phyloP scores from a whole-genome alignment of 2,888 invertebrate genomes.

The Autographa pulchrina region DNA sequence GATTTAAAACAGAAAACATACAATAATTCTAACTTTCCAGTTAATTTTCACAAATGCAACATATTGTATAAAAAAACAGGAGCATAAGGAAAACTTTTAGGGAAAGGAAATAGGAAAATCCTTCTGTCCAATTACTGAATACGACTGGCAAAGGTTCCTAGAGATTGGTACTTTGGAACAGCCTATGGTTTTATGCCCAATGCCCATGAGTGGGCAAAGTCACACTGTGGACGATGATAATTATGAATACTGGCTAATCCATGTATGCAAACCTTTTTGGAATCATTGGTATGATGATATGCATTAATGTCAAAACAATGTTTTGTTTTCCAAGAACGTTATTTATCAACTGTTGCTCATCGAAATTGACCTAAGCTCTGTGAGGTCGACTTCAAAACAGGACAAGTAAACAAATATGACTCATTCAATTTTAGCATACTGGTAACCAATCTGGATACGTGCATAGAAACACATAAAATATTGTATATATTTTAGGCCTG shows the following conservation, averaged over 20 bases:
- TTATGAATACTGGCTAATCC: not conserved
- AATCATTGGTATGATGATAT: too few species aligned
- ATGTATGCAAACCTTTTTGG: too few species aligned
- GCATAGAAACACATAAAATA: not conserved
- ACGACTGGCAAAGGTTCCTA: not conserved
- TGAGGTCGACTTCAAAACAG: not conserved
- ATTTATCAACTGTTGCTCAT: constrained; percentile 4
- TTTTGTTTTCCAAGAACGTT: not conserved
- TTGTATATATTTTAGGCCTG: too few species aligned
- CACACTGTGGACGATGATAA: not conserved
- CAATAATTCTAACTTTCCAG: too few species aligned
- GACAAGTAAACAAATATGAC: constrained; percentile 1
- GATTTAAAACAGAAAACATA: too few species aligned
- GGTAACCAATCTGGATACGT: not conserved
- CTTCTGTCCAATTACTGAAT: not conserved
- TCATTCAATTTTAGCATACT: not conserved
- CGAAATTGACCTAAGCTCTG: not conserved
- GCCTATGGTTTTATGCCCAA: not conserved
- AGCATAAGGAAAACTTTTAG: not conserved
- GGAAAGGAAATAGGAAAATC: not conserved
- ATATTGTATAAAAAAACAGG: too few species aligned
- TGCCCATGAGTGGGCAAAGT: not conserved
- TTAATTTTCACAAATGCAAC: too few species aligned
- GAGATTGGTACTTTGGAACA: not conserved
- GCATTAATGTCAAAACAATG: not conserved